These are phyloP conservation scores for Ceratotherium simum DNA, from an alignment of 2,113 vertebrate genomes.

Conservation along the genomic window DNA sequence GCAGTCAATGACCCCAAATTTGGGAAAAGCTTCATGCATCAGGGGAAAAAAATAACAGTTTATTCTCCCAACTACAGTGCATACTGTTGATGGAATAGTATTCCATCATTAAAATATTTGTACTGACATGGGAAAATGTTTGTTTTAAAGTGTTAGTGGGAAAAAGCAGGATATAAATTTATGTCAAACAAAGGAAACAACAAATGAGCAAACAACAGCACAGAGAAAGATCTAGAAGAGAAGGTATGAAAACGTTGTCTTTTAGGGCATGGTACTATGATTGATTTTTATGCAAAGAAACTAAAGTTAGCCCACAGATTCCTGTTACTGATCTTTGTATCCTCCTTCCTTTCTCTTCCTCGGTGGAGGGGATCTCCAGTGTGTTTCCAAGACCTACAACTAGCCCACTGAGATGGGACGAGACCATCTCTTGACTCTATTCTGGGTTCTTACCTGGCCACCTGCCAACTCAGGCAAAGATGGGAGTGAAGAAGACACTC, in stretches of 20 bases:
- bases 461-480: neutral
- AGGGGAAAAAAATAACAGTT: neutral
- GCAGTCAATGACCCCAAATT: neutral
- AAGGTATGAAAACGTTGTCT: neutral
- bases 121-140: neutral
- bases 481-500: neutral
- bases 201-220: neutral
- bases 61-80: neutral
- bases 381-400: neutral
- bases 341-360: neutral
- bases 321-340: neutral
- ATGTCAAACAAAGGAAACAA: neutral
- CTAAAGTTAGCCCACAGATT: neutral
- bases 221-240: neutral
- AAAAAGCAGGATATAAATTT: neutral
- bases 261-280: neutral
- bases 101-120: constrained; percentile 39
- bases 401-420: neutral
- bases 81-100: neutral
- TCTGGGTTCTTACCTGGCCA: neutral
- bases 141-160: neutral
- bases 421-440: neutral
- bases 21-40: neutral
- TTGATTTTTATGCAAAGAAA: constrained; percentile 9
- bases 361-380: neutral